A percentile compares a stretch with the other conserved stretches of the same genome.
Evolutionary conservation across 2,888 invertebrate species (phyloP).

Genomic region (Tyria jacobaeae): DNA sequence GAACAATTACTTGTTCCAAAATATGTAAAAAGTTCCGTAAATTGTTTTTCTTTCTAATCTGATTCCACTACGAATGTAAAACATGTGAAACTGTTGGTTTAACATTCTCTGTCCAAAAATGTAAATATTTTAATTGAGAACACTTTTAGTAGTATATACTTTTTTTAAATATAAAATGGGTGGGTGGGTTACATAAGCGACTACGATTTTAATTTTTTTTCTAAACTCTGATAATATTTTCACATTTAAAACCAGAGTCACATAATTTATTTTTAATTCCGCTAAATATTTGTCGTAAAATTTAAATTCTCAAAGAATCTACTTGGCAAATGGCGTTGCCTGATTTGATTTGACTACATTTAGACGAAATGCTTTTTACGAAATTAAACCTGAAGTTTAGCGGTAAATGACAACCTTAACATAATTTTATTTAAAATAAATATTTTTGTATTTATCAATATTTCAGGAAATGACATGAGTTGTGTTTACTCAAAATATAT

Average conservation of each 20-base stretch:
- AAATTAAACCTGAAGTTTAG: slow-evolving; percentile 36
- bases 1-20: slow-evolving; percentile 26
- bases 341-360: slow-evolving; percentile 37
- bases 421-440: slow-evolving; percentile 38
- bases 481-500: too few relatives aligned
- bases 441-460: too few relatives aligned
- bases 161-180: too few relatives aligned
- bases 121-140: neutral
- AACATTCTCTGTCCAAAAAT: neutral
- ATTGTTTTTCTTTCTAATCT: slow-evolving; percentile 35
- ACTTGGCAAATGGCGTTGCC: slow-evolving; percentile 14
- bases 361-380: slow-evolving; percentile 31
- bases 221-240: too few relatives aligned
- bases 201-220: too few relatives aligned
- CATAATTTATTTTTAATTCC: slow-evolving; percentile 6
- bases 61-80: slow-evolving; percentile 18
- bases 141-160: too few relatives aligned
- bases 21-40: slow-evolving; percentile 25
- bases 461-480: too few relatives aligned
- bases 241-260: neutral
- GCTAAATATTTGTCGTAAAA: slow-evolving; percentile 2
- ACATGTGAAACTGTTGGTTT: slow-evolving; percentile 3
- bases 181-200: too few relatives aligned
- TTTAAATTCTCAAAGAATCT: slow-evolving; percentile 14
- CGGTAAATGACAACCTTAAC: slow-evolving; percentile 34